phyloP scores from a whole-genome alignment of 2,113 vertebrate genomes.

The Bufo bufo region DNA sequence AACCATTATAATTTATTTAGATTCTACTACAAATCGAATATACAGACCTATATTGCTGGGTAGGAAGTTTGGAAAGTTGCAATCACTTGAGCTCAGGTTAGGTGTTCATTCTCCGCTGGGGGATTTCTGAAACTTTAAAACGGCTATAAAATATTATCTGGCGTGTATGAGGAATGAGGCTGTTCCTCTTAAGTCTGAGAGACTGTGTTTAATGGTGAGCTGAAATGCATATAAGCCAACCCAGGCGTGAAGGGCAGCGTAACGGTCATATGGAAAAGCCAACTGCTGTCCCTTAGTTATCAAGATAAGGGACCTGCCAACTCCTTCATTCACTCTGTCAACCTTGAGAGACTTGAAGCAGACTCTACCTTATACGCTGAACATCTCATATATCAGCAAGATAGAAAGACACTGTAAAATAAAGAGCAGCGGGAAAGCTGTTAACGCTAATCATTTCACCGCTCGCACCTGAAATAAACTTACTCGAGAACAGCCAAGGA shows the following conservation, averaged over 20 bases:
- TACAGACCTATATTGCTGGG: background rate
- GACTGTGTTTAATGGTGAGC: conserved; percentile 97
- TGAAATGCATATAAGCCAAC: conserved; percentile 96
- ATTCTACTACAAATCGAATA: background rate
- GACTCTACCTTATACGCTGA: conserved; percentile 96
- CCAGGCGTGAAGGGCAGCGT: conserved; percentile 99
- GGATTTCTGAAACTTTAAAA: conserved; percentile 94
- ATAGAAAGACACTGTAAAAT: conserved; percentile 97
- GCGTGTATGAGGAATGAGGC: conserved; percentile 95
- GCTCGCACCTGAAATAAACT: conserved; percentile 81
- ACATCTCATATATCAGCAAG: conserved; percentile 99
- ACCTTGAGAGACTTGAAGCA: conserved; percentile 97
- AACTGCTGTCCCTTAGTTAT: conserved; percentile 84
- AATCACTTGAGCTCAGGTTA: conserved; percentile 64
- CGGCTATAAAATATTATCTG: conserved; percentile 95
- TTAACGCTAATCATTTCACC: conserved; percentile 84
- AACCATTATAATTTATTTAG: background rate
- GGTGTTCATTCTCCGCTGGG: conserved; percentile 83
- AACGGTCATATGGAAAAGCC: conserved; percentile 86
- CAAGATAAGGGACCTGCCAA: conserved; percentile 99
- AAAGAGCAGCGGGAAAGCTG: conserved; percentile 80
- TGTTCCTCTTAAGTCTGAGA: conserved; percentile 85
- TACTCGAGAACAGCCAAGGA: conserved; percentile 80
- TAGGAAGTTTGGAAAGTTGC: conserved; percentile 54
- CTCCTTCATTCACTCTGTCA: conserved; percentile 99